Base-by-base conservation (phyloP, 2,888 invertebrate genomes). In the Cephus sareptanus region DNA sequence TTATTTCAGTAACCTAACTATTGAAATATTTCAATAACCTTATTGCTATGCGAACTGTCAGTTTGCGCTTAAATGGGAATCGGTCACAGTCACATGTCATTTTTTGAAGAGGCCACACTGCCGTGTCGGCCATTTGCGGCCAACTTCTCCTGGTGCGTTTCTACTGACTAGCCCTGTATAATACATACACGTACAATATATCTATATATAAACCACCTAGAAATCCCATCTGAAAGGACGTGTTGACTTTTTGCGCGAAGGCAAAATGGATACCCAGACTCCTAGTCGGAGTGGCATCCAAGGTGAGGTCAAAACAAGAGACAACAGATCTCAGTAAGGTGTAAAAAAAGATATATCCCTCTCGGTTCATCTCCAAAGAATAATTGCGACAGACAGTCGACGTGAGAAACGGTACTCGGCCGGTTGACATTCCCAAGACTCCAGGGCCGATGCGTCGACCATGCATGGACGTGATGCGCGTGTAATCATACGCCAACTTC, bases 371-470 rank as follows among this genome's bases (percentile, higher is more conserved):
- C 56, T 56, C 23, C 2, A 9, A 56, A 56, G 56, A 80, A 82
- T 85, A 84, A 80, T 77, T 75, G 75, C 56, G 78, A 83, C 82
- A 82, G 81, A 79, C 74, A 74, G 74, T 56, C 74, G 35, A 73
- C 76, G 81, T 83, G 84, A 81, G 77, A 81, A 89, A 88, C 87
- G 88, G 87, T 87, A 88, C 88, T 84, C 83, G 83, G 83, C 79
- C 81, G 79, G 87, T 85, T 87, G 87, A 87, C 88, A 88, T 89
- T 88, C 88, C 86, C 83, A 81, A 83, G 81, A 82, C 83, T 23
- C 23, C 56, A 23, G 23, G 23, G 30, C 30, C 71, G 71, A 71
- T 80, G 82, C 84, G 83, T 83, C 81, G 87, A 86, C 85, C 85
- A 83, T 84, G 81, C 85, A 81, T 83, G 83, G 78, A 85, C 81